These are phyloP conservation scores for Brachionichthys hirsutus DNA, from an alignment of 2,113 vertebrate species.

Conservation along the genomic window DNA sequence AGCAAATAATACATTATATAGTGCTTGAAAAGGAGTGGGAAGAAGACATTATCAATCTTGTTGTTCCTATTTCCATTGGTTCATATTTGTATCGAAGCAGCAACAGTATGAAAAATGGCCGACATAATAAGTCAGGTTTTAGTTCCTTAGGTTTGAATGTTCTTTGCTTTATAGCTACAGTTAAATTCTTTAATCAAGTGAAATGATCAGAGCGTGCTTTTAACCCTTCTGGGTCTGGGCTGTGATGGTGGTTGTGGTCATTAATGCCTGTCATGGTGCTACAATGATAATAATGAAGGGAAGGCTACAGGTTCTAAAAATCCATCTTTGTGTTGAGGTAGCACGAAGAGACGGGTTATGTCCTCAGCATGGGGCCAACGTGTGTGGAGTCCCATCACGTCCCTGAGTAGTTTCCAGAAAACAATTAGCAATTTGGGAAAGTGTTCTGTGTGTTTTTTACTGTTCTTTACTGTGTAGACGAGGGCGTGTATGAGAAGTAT, in stretches of 20 bases:
- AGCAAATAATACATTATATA: too few species aligned
- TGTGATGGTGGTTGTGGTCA: not conserved
- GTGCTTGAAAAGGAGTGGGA: too few species aligned
- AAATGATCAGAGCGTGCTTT: too few species aligned
- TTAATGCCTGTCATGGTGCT: not conserved
- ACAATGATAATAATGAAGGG: constrained; percentile 18
- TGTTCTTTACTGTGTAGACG: not conserved
- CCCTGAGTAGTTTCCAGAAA: constrained; percentile 45
- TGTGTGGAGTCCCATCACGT: constrained; percentile 48
- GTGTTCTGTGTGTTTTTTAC: not conserved
- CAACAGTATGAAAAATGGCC: too few species aligned
- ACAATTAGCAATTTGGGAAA: constrained; percentile 11
- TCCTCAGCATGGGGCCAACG: constrained; percentile 31
- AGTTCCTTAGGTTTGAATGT: too few species aligned
- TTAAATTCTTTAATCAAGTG: too few species aligned
- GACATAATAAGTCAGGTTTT: too few species aligned
- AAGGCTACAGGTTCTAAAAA: constrained; percentile 42
- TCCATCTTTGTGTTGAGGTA: constrained; percentile 36
- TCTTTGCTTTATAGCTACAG: too few species aligned
- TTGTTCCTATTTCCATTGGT: too few species aligned
- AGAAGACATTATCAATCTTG: too few species aligned
- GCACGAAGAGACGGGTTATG: constrained; percentile 12
- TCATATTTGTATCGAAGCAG: too few species aligned
- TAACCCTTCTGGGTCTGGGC: too few species aligned
- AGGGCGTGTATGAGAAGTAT: not conserved